Conservation (phyloP, 2,797 vertebrate species). For the Arctocebus calabarensis region DNA sequence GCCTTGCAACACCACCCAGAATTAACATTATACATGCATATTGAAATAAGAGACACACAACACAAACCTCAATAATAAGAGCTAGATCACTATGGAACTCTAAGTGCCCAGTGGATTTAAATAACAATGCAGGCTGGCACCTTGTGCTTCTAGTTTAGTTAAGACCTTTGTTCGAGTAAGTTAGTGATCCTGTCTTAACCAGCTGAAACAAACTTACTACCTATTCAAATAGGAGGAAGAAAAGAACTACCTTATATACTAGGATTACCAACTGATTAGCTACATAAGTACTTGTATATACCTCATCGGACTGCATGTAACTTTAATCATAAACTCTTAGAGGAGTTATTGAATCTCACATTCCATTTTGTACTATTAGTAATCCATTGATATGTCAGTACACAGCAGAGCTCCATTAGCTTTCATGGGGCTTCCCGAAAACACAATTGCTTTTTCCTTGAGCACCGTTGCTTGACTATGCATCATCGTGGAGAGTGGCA, state of each 20-base stretch:
- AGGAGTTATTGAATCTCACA: neutral
- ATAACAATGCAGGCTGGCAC: neutral
- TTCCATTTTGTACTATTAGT: neutral
- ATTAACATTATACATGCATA: neutral
- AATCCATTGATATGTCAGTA: neutral
- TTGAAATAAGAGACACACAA: neutral
- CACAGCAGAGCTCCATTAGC: neutral
- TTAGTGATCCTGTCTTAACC: neutral
- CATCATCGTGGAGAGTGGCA: neutral
- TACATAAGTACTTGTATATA: neutral
- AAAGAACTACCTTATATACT: constrained; percentile 1
- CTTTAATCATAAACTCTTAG: constrained; percentile 1
- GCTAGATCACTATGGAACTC: neutral
- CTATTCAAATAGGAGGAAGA: neutral
- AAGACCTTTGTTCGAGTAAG: constrained; percentile 42
- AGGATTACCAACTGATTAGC: neutral
- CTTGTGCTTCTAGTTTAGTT: neutral
- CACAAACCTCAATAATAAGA: neutral
- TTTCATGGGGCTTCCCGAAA: neutral
- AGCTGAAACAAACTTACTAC: neutral
- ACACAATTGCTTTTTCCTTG: neutral
- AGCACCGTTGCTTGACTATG: neutral
- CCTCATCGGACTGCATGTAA: neutral
- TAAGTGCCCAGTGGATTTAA: neutral
- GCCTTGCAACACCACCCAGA: neutral